Evolutionary conservation across 1,140 invertebrate species (phyloP).

Genomic region (Drosophila sucinea): DNA sequence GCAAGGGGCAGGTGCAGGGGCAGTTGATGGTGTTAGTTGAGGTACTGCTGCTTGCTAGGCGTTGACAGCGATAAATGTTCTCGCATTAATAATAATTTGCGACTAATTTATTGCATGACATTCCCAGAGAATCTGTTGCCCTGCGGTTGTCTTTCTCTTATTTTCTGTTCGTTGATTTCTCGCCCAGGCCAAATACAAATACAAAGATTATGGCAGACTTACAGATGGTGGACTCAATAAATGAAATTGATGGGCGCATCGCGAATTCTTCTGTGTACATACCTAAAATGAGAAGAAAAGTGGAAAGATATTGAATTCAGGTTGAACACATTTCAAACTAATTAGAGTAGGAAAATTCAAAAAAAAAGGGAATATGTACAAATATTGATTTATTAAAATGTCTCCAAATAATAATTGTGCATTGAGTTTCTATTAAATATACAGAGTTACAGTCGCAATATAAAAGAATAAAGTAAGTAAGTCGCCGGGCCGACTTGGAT

Average conservation of each 20-base stretch:
- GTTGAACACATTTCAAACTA: background rate
- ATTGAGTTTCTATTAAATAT: too few species aligned
- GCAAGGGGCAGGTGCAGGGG: background rate
- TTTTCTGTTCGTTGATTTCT: background rate
- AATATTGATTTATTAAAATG: too few species aligned
- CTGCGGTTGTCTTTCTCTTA: background rate
- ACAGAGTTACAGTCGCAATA: too few species aligned
- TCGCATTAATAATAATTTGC: slow-evolving; percentile 79
- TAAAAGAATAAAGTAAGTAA: too few species aligned
- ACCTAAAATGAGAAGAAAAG: slow-evolving; percentile 53
- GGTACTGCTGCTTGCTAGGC: slow-evolving; percentile 1
- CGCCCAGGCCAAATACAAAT: slow-evolving; percentile 17
- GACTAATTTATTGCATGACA: slow-evolving; percentile 74
- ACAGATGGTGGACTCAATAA: slow-evolving; percentile 64
- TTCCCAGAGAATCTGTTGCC: slow-evolving; percentile 32
- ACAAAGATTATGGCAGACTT: slow-evolving; percentile 43
- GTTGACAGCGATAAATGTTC: slow-evolving; percentile 73
- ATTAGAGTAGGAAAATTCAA: too few species aligned
- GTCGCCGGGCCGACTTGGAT: too few species aligned
- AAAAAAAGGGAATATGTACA: too few species aligned
- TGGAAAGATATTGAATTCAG: slow-evolving; percentile 35
- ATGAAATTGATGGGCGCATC: slow-evolving; percentile 55
- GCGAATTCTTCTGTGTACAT: slow-evolving; percentile 43
- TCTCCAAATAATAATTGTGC: too few species aligned
- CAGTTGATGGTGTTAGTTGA: background rate